Evolutionary conservation across 2,797 vertebrate species (phyloP).

Genomic region (Pachyuromys duprasi): DNA sequence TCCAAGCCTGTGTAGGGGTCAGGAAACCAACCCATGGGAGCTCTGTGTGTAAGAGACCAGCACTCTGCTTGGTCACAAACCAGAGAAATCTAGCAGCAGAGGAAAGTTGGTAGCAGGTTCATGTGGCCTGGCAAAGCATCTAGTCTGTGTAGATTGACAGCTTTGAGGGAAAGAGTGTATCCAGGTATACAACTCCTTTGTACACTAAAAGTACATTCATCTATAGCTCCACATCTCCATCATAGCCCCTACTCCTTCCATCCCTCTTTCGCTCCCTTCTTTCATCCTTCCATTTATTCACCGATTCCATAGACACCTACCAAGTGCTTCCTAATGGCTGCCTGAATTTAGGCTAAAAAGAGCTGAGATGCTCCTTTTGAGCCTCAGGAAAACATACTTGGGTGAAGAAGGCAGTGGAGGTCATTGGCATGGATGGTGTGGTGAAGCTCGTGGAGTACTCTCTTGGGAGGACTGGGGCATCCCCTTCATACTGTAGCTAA

Average conservation of each 20-base stretch:
- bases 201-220: neutral
- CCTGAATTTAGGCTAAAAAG: neutral
- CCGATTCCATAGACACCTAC: neutral
- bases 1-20: neutral
- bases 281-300: neutral
- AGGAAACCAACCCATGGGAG: neutral
- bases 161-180: neutral
- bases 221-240: neutral
- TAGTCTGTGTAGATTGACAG: neutral
- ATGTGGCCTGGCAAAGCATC: neutral
- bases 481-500: neutral
- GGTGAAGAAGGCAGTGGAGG: neutral
- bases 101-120: neutral
- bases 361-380: neutral
- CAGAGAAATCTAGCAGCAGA: neutral
- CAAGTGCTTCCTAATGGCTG: neutral
- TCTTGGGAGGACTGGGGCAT: neutral
- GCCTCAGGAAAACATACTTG: neutral
- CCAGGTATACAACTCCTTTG: neutral
- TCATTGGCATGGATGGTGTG: accelerated
- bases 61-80: neutral
- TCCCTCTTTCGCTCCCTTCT: neutral
- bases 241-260: neutral
- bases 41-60: neutral
- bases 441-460: neutral